phyloP scores from a whole-genome alignment of 2,797 vertebrate genomes.

The Salmo trutta region DNA sequence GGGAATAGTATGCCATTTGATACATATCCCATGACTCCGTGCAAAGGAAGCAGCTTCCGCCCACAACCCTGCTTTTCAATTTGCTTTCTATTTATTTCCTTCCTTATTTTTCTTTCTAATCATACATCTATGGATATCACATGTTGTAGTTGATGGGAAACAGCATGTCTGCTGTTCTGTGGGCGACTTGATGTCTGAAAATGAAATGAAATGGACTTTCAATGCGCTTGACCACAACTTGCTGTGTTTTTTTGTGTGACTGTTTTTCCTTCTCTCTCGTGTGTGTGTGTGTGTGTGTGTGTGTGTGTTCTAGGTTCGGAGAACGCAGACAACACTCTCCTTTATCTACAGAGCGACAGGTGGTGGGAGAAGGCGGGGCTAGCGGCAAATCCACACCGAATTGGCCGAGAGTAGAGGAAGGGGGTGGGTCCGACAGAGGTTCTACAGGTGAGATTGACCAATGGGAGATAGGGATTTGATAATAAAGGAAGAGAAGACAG shows the following conservation, averaged over 20 bases:
- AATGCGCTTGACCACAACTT: background rate
- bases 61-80: background rate
- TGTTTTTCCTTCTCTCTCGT: constrained; percentile 19
- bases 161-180: background rate
- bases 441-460: constrained; percentile 54
- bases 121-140: background rate
- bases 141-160: background rate
- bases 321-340: constrained; percentile 87
- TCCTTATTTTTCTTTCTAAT: background rate
- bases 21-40: background rate
- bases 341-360: constrained; percentile 88
- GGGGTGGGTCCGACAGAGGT: constrained; percentile 60
- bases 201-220: background rate
- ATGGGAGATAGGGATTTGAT: background rate
- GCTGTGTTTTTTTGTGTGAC: background rate
- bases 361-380: constrained; percentile 80
- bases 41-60: background rate
- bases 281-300: constrained; percentile 10
- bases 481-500: no score
- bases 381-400: constrained; percentile 88
- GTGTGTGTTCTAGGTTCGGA: constrained; percentile 79
- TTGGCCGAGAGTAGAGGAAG: constrained; percentile 91
- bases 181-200: background rate
- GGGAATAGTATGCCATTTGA: background rate
- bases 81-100: background rate